Evolutionary conservation across 2,888 invertebrate genomes (phyloP).

Genomic region (Calameuta idolon): DNA sequence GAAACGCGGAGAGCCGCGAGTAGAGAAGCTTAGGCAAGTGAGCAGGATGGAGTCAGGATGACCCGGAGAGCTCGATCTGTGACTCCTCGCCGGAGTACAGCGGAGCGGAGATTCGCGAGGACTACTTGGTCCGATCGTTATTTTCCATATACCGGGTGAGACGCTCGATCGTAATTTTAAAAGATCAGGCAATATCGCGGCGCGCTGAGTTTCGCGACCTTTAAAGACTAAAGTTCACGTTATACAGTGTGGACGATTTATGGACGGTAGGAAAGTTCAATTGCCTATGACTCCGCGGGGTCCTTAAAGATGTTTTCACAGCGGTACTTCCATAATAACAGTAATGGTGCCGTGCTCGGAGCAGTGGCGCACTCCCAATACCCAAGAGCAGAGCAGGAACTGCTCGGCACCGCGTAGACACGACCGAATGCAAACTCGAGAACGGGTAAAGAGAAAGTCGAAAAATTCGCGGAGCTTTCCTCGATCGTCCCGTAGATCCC

Average conservation of each 20-base stretch:
- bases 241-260: conserved; percentile 59
- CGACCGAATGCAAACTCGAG: not conserved
- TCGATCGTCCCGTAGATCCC: not conserved
- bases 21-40: not conserved
- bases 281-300: conserved; percentile 39
- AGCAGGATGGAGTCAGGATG: not conserved
- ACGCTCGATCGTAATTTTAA: not conserved
- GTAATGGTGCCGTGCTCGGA: not conserved
- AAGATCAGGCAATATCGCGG: conserved; percentile 8
- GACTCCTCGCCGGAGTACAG: not conserved
- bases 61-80: not conserved
- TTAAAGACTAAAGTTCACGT: conserved; percentile 64
- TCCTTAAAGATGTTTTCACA: not conserved
- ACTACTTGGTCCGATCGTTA: not conserved
- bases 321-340: not conserved
- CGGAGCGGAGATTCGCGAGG: not conserved
- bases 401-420: not conserved
- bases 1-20: not conserved
- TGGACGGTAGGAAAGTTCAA: conserved; percentile 57
- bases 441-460: not conserved
- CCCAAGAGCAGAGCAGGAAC: not conserved
- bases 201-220: conserved; percentile 56
- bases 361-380: not conserved
- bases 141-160: not conserved
- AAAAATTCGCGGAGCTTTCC: not conserved